These are phyloP conservation scores for Trichonephila clavata DNA, from an alignment of 1,140 invertebrate species.

Conservation along the genomic window DNA sequence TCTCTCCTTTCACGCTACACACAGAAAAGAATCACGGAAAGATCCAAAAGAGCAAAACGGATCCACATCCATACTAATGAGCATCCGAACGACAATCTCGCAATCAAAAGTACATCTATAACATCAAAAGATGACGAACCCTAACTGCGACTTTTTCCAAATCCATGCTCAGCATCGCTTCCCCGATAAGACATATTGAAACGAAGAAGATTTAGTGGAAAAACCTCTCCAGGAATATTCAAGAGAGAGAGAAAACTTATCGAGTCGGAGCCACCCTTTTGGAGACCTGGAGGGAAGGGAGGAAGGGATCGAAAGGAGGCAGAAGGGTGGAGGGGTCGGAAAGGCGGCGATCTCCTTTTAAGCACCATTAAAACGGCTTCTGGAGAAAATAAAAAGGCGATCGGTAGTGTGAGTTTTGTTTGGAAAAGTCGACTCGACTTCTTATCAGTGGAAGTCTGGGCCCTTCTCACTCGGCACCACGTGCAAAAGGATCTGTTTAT, in stretches of 20 bases:
- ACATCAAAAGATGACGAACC: slow-evolving; percentile 37
- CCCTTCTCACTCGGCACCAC: slow-evolving; percentile 36
- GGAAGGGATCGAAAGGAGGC: background rate
- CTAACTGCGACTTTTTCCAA: background rate
- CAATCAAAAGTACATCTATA: slow-evolving; percentile 59
- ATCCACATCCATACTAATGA: slow-evolving; percentile 26
- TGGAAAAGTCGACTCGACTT: slow-evolving; percentile 45
- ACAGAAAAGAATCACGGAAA: background rate
- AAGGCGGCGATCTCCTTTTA: slow-evolving; percentile 56
- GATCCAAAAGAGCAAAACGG: background rate
- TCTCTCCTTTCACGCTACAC: background rate
- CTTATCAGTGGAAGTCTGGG: slow-evolving; percentile 60
- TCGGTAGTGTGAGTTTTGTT: slow-evolving; percentile 58
- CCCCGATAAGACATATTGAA: slow-evolving; percentile 72
- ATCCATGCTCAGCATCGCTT: background rate
- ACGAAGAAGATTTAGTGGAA: slow-evolving; percentile 74
- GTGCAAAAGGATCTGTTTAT: slow-evolving; percentile 66
- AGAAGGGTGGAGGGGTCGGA: background rate
- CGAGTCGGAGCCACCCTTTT: slow-evolving; percentile 56
- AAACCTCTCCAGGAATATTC: slow-evolving; percentile 67
- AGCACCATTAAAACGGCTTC: slow-evolving; percentile 71
- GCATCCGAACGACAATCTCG: slow-evolving; percentile 22
- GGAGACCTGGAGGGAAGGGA: background rate
- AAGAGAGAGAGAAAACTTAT: slow-evolving; percentile 67
- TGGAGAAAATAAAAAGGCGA: slow-evolving; percentile 59